A percentile compares a stretch with the other conserved stretches of the same genome.
These are phyloP conservation scores for Formicarius rufipectus DNA, from an alignment of 2,113 vertebrate genomes.

Conservation along the genomic window DNA sequence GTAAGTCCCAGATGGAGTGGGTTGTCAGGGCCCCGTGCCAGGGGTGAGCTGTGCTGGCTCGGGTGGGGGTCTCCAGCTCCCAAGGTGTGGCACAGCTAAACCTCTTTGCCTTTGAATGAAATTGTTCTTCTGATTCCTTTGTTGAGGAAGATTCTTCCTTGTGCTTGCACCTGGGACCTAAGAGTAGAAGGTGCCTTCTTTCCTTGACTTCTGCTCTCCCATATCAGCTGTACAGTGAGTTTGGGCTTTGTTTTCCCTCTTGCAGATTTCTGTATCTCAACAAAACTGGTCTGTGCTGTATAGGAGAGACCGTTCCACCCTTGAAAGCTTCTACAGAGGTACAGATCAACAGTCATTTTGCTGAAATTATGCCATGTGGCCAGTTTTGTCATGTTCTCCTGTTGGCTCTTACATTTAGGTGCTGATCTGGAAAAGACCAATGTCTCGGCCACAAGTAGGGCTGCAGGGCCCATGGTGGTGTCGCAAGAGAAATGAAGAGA, in stretches of 20 bases:
- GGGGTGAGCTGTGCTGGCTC: background rate
- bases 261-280: background rate
- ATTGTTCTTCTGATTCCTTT: background rate
- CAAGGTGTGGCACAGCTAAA: background rate
- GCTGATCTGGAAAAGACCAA: background rate
- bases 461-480: background rate
- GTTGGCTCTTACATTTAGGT: background rate
- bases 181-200: background rate
- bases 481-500: background rate
- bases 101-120: background rate
- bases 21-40: background rate
- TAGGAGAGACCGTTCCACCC: background rate
- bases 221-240: background rate
- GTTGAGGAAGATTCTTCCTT: background rate
- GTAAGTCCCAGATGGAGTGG: background rate
- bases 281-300: background rate
- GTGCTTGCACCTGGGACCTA: background rate
- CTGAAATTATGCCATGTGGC: background rate
- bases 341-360: background rate
- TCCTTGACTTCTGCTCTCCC: background rate
- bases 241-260: background rate
- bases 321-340: background rate
- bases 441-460: background rate
- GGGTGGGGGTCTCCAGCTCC: background rate
- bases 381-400: background rate